phyloP scores from a whole-genome alignment of 1,140 invertebrate species.

The Sminthurides bifidus region DNA sequence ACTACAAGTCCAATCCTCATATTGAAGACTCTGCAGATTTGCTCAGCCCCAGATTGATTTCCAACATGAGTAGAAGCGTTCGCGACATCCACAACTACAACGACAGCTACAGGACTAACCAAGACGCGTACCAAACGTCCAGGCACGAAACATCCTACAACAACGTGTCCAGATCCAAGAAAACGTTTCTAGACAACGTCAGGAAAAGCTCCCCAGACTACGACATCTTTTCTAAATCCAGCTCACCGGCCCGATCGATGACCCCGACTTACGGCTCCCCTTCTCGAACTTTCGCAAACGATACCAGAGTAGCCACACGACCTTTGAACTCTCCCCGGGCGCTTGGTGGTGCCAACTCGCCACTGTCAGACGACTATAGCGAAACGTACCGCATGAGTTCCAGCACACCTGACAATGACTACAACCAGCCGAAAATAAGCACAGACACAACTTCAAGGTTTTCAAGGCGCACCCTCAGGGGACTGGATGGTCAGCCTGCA shows the following conservation, averaged over 20 bases:
- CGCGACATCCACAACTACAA: slow-evolving; percentile 48
- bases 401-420: slow-evolving; percentile 41
- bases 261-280: slow-evolving; percentile 24
- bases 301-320: slow-evolving; percentile 25
- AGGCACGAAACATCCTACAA: slow-evolving; percentile 39
- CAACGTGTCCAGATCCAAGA: slow-evolving; percentile 30
- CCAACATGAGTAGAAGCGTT: slow-evolving; percentile 67
- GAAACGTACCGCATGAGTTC: slow-evolving; percentile 55
- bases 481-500: slow-evolving; percentile 45
- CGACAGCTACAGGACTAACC: too few relatives aligned
- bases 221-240: slow-evolving; percentile 28
- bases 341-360: slow-evolving; percentile 25
- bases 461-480: slow-evolving; percentile 51
- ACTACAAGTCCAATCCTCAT: slow-evolving; percentile 64
- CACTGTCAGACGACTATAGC: slow-evolving; percentile 49
- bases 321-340: slow-evolving; percentile 35
- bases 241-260: slow-evolving; percentile 34
- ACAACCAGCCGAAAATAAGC: slow-evolving; percentile 47
- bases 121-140: too few relatives aligned
- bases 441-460: slow-evolving; percentile 53
- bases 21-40: slow-evolving; percentile 57
- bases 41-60: slow-evolving; percentile 70
- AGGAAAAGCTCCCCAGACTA: slow-evolving; percentile 22
- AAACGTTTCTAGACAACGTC: slow-evolving; percentile 23
- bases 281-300: slow-evolving; percentile 1